Percentiles rank a stretch among this genome's conserved stretches.
Evolutionary conservation across 2,888 invertebrate genomes (phyloP).

Genomic region (Trichacis sp.): DNA sequence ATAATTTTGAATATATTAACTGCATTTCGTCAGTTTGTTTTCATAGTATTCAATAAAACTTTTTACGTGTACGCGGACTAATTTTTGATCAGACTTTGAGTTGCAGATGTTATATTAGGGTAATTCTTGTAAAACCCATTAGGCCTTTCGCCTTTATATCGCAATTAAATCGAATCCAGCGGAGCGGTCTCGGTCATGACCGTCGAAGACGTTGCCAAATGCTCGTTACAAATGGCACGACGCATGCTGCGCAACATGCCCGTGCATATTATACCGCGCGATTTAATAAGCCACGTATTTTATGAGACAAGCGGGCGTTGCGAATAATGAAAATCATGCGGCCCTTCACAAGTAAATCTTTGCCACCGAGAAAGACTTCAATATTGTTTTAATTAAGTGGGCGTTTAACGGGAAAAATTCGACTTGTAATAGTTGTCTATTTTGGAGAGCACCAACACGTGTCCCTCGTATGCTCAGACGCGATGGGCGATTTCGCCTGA

Average conservation of each 20-base stretch:
- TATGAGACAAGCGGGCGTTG: slow-evolving; percentile 39
- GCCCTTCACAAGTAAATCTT: slow-evolving; percentile 8
- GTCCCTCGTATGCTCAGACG: slow-evolving; percentile 69
- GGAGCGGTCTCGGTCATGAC: slow-evolving; percentile 42
- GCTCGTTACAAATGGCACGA: slow-evolving; percentile 38
- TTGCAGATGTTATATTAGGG: too few relatives aligned
- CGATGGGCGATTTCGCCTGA: slow-evolving; percentile 69
- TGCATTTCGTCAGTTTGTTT: too few relatives aligned
- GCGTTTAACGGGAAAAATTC: slow-evolving; percentile 60
- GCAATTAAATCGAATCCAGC: slow-evolving; percentile 40
- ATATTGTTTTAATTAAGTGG: slow-evolving; percentile 69
- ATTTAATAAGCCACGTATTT: slow-evolving; percentile 57
- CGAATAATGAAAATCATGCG: slow-evolving; percentile 11
- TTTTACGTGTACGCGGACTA: too few relatives aligned
- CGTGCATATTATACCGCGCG: slow-evolving; percentile 27
- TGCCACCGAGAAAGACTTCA: slow-evolving; percentile 43
- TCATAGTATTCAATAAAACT: too few relatives aligned
- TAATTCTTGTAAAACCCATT: slow-evolving; percentile 28
- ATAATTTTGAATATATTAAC: too few relatives aligned
- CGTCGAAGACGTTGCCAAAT: slow-evolving; percentile 42
- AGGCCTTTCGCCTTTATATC: slow-evolving; percentile 38
- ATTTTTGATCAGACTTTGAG: too few relatives aligned
- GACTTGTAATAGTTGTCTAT: slow-evolving; percentile 49
- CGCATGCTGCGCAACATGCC: slow-evolving; percentile 20
- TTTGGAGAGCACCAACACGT: slow-evolving; percentile 62